phyloP scores from a whole-genome alignment of 2,113 vertebrate genomes.

The Craseonycteris thonglongyai region DNA sequence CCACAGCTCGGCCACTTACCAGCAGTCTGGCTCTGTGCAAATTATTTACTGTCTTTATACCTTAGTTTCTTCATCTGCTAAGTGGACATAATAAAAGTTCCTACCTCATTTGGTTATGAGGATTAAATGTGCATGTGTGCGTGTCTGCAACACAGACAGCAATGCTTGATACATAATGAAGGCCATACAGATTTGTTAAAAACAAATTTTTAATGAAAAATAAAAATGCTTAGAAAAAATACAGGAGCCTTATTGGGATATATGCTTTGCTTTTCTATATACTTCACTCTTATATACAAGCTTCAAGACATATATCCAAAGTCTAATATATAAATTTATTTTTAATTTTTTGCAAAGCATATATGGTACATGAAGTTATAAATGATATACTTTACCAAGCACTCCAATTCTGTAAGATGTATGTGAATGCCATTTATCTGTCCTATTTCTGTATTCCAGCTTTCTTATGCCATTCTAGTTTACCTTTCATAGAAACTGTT shows the following conservation, averaged over 20 bases:
- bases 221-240: not conserved
- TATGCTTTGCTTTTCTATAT: not conserved
- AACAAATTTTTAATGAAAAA: not conserved
- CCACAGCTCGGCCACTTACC: not conserved
- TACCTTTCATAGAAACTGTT: not conserved
- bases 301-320: too few species aligned
- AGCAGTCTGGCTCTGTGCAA: not conserved
- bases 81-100: not conserved
- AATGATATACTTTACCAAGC: not conserved
- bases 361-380: not conserved
- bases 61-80: not conserved
- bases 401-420: not conserved
- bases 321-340: too few species aligned
- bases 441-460: not conserved
- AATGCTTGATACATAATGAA: not conserved
- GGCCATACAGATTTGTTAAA: not conserved
- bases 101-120: not conserved
- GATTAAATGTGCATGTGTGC: not conserved
- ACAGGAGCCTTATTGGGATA: not conserved
- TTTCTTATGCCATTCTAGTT: not conserved
- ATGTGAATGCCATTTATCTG: not conserved
- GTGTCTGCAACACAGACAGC: not conserved
- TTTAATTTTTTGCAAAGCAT: conserved; percentile 13
- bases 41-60: not conserved
- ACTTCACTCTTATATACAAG: not conserved